A percentile compares a stretch with the other conserved stretches of the same genome.
Evolutionary conservation across 1,140 invertebrate species (phyloP).

Genomic region (Drosophila bocqueti): DNA sequence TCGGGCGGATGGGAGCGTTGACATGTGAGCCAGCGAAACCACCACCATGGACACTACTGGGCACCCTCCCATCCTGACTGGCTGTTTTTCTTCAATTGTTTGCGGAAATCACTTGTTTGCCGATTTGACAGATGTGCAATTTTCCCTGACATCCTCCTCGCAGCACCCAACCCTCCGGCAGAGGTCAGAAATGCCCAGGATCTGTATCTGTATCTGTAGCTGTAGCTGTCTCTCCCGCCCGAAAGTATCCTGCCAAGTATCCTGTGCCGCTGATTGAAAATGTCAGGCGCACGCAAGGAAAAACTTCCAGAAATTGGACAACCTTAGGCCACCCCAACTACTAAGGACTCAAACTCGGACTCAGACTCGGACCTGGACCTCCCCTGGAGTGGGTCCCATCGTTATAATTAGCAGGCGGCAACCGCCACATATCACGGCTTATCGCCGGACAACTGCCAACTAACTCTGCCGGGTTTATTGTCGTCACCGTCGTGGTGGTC

Average conservation of each 20-base stretch:
- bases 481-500: neutral
- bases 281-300: conserved; percentile 65
- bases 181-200: conserved; percentile 56
- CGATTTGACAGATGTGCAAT: conserved; percentile 84
- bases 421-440: conserved; percentile 51
- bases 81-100: conserved; percentile 79
- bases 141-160: conserved; percentile 76
- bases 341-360: neutral
- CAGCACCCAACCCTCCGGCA: conserved; percentile 40
- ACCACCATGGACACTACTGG: conserved; percentile 29
- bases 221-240: conserved; percentile 6
- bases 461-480: conserved; percentile 14
- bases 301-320: conserved; percentile 43
- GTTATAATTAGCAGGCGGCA: conserved; percentile 70
- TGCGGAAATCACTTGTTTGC: conserved; percentile 83
- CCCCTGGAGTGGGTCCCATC: conserved; percentile 8
- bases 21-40: conserved; percentile 55
- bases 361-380: neutral
- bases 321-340: conserved; percentile 2
- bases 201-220: conserved; percentile 9
- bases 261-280: conserved; percentile 68
- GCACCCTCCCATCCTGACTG: conserved; percentile 57
- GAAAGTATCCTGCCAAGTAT: conserved; percentile 32
- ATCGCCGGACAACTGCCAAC: conserved; percentile 47
- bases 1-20: conserved; percentile 50